Conservation (phyloP, 2,888 invertebrate genomes). For the Drosophila meridiana region DNA sequence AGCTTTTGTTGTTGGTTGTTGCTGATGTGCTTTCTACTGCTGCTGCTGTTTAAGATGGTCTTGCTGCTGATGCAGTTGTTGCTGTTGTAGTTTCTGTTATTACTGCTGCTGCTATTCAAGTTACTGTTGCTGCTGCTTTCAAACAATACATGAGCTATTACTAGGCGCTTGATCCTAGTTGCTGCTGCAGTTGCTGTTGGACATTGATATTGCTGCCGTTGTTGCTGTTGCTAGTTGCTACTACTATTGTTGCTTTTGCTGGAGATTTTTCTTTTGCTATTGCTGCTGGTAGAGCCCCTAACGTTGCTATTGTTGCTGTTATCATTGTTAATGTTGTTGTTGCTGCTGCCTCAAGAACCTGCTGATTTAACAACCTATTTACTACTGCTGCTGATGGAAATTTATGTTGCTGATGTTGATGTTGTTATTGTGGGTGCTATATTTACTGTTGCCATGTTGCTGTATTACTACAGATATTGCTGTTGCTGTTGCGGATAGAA, state of each 20-base stretch:
- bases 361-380: too few relatives aligned
- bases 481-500: not conserved
- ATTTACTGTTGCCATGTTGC: too few relatives aligned
- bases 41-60: not conserved
- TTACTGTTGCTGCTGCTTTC: not conserved
- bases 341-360: not conserved
- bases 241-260: too few relatives aligned
- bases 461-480: not conserved
- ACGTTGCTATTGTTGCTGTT: not conserved
- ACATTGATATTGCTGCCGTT: constrained; percentile 2
- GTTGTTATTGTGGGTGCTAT: not conserved
- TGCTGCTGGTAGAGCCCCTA: not conserved
- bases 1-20: not conserved
- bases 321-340: not conserved
- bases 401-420: not conserved
- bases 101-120: not conserved
- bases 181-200: not conserved
- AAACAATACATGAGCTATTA: not conserved
- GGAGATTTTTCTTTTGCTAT: not conserved
- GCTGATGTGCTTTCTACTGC: not conserved
- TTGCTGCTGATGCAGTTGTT: not conserved
- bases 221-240: not conserved
- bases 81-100: not conserved
- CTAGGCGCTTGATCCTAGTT: not conserved
- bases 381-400: not conserved